Percentiles rank a stretch among this genome's conserved stretches.
phyloP scores from a whole-genome alignment of 2,113 vertebrate species.

The Strigops habroptila region DNA sequence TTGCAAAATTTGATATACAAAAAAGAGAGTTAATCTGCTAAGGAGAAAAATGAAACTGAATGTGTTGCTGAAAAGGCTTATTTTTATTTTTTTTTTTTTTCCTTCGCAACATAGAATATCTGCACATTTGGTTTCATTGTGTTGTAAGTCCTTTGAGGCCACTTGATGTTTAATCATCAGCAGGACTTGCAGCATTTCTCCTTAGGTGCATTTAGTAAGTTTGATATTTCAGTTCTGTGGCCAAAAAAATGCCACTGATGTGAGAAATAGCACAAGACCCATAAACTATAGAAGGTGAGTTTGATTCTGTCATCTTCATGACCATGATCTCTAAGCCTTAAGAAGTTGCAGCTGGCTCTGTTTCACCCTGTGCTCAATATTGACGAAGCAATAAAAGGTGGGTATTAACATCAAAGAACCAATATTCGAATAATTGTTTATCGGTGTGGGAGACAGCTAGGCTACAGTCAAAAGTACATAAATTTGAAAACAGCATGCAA shows the following conservation, averaged over 20 bases:
- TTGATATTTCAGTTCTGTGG: slow-evolving; percentile 35
- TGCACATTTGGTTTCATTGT: background rate
- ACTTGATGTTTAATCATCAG: background rate
- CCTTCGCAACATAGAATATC: background rate
- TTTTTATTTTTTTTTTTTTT: background rate
- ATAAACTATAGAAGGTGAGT: slow-evolving; percentile 29
- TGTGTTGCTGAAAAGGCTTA: background rate
- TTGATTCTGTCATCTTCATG: slow-evolving; percentile 37
- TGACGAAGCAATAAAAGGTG: slow-evolving; percentile 40
- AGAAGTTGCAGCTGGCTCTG: slow-evolving; percentile 31
- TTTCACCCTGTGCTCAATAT: slow-evolving; percentile 25
- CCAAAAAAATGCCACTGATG: slow-evolving; percentile 4
- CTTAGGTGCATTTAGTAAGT: slow-evolving; percentile 17
- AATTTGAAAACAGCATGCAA: slow-evolving; percentile 7
- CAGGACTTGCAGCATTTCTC: background rate
- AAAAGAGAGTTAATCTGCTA: background rate
- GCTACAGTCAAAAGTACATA: slow-evolving; percentile 15
- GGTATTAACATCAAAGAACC: slow-evolving; percentile 28
- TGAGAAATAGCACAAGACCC: slow-evolving; percentile 22
- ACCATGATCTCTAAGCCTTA: slow-evolving; percentile 19
- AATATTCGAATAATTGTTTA: slow-evolving; percentile 28
- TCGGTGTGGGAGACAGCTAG: background rate
- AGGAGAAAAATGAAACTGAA: background rate
- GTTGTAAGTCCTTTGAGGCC: background rate
- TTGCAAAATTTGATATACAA: background rate